Conservation (phyloP, 2,888 invertebrate genomes). For the Bombyx huttoni region DNA sequence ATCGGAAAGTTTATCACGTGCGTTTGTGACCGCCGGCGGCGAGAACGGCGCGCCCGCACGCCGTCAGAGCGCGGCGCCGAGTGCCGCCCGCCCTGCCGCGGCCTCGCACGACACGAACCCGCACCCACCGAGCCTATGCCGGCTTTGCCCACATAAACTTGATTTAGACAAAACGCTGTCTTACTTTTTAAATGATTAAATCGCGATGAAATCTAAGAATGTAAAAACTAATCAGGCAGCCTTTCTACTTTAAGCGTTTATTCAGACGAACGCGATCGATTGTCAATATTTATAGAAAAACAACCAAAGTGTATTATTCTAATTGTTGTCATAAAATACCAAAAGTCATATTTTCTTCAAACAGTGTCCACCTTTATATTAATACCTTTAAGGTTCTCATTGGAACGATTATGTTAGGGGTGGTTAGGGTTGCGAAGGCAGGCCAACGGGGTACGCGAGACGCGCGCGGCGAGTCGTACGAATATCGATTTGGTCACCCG, state of each 20-base stretch:
- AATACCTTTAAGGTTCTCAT: conserved; percentile 52
- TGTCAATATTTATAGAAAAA: conserved; percentile 19
- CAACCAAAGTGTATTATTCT: conserved; percentile 28
- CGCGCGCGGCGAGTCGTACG: conserved; percentile 54
- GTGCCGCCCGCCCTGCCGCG: conserved; percentile 61
- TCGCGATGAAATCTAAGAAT: not conserved
- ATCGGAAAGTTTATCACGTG: conserved; percentile 70
- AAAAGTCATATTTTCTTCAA: conserved; percentile 18
- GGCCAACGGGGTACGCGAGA: conserved; percentile 39
- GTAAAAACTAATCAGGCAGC: not conserved
- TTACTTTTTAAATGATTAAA: not conserved
- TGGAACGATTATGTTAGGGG: conserved; percentile 57
- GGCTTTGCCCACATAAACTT: conserved; percentile 33
- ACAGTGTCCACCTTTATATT: conserved; percentile 48
- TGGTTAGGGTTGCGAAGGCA: conserved; percentile 60
- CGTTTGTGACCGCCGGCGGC: conserved; percentile 44
- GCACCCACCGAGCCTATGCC: conserved; percentile 22
- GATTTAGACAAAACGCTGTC: conserved; percentile 19
- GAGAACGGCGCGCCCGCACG: conserved; percentile 65
- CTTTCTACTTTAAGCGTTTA: conserved; percentile 2
- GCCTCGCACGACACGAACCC: conserved; percentile 17
- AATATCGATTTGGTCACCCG: conserved; percentile 68
- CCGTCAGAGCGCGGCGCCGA: conserved; percentile 64
- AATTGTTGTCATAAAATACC: conserved; percentile 16
- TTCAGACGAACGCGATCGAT: conserved; percentile 11